A percentile compares a stretch with the other conserved stretches of the same genome.
These are phyloP conservation scores for Hemibagrus wyckioides DNA, from an alignment of 2,113 vertebrate species.

Conservation along the genomic window DNA sequence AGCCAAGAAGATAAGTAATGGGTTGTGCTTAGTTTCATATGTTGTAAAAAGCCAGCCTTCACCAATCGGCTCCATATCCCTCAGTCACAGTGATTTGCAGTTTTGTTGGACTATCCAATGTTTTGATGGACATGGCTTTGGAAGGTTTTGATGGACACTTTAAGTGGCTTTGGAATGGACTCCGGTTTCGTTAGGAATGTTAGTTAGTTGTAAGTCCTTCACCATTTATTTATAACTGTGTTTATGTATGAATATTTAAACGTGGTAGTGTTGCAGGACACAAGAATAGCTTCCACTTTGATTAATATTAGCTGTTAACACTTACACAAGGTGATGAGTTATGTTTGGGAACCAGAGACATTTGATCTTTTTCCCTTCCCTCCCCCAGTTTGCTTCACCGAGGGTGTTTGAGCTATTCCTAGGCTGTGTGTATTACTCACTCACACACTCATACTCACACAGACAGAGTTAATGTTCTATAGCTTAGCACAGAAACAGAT, in stretches of 20 bases:
- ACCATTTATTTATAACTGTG: slow-evolving; percentile 53
- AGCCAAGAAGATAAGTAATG: background rate
- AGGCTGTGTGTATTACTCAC: slow-evolving; percentile 42
- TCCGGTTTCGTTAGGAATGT: slow-evolving; percentile 19
- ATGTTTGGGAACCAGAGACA: slow-evolving; percentile 52
- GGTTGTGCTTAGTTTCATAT: background rate
- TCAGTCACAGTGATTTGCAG: background rate
- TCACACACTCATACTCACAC: slow-evolving; percentile 21
- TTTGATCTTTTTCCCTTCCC: slow-evolving; percentile 18
- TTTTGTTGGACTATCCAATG: background rate
- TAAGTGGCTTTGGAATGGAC: slow-evolving; percentile 13
- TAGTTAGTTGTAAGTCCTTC: slow-evolving; percentile 1
- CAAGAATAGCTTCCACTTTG: slow-evolving; percentile 38
- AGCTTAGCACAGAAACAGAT: background rate
- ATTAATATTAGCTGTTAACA: slow-evolving; percentile 63
- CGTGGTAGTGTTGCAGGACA: slow-evolving; percentile 50
- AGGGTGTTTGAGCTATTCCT: slow-evolving; percentile 61
- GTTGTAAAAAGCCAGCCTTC: background rate
- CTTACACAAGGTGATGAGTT: slow-evolving; percentile 59
- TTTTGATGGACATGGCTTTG: background rate
- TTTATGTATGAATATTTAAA: slow-evolving; percentile 37
- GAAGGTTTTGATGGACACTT: slow-evolving; percentile 1
- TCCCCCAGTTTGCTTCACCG: slow-evolving; percentile 1
- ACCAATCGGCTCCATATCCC: background rate
- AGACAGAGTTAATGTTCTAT: slow-evolving; percentile 6